phyloP scores from a whole-genome alignment of 64 coral and sea anemone genomes.

The Actinia equina region DNA sequence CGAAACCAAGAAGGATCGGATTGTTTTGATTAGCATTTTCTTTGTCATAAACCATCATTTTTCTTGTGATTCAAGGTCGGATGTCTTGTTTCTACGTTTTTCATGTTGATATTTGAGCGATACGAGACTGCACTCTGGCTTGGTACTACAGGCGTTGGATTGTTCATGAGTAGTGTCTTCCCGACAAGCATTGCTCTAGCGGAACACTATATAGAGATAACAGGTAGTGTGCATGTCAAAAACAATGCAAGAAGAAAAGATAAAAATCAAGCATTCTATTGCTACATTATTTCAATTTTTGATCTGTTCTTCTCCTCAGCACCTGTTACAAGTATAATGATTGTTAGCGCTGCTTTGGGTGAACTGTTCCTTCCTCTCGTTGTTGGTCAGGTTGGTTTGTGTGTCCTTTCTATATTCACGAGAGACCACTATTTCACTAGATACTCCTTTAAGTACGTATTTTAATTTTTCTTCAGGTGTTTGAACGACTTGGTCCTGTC shows the following conservation, averaged over 20 bases:
- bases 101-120: constrained; percentile 83
- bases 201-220: constrained; percentile 88
- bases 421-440: not conserved
- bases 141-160: constrained; percentile 69
- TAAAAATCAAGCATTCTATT: too few species aligned
- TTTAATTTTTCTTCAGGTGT: constrained; percentile 50
- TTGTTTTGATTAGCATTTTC: too few species aligned
- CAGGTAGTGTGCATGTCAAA: constrained; percentile 30
- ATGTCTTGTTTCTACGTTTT: constrained; percentile 61
- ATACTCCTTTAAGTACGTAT: not conserved
- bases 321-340: constrained; percentile 92
- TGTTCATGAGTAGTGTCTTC: constrained; percentile 96
- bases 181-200: constrained; percentile 88
- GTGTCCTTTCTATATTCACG: too few species aligned
- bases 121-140: constrained; percentile 79
- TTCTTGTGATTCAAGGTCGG: constrained; percentile 37
- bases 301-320: constrained; percentile 24
- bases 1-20: too few species aligned
- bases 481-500: constrained; percentile 83
- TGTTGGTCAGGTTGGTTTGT: constrained; percentile 70
- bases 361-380: constrained; percentile 79
- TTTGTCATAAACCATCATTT: not conserved
- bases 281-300: too few species aligned
- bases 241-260: not conserved
- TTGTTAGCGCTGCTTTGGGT: constrained; percentile 84